Percentiles rank a stretch among this genome's conserved stretches.
Evolutionary conservation across 2,888 invertebrate genomes (phyloP).

Genomic region (Drosophila dives): DNA sequence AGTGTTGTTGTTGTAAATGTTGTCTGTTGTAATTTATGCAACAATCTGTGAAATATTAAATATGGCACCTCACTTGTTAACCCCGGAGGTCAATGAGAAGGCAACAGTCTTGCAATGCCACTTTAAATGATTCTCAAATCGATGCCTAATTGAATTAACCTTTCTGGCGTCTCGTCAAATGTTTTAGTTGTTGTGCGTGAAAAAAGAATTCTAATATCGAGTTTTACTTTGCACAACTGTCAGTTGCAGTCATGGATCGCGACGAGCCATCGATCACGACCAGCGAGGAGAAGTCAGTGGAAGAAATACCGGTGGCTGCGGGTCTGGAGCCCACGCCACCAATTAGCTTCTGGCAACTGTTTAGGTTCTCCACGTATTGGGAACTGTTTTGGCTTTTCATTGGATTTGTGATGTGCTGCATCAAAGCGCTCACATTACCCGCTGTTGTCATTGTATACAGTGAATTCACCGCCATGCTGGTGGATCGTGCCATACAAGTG

Average conservation of each 20-base stretch:
- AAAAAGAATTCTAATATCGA: conserved; percentile 39
- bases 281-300: conserved; percentile 65
- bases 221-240: conserved; percentile 19
- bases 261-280: conserved; percentile 72
- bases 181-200: conserved; percentile 22
- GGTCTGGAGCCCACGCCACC: conserved; percentile 74
- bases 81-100: conserved; percentile 68
- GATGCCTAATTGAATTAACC: conserved; percentile 77
- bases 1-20: neutral
- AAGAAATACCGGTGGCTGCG: conserved; percentile 71
- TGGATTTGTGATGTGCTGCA: conserved; percentile 87
- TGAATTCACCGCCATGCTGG: conserved; percentile 89
- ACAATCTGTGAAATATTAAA: conserved; percentile 16
- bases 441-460: conserved; percentile 90
- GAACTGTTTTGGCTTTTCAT: conserved; percentile 86
- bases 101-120: conserved; percentile 42
- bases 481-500: conserved; percentile 87
- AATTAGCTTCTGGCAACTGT: conserved; percentile 78
- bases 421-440: conserved; percentile 89
- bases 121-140: conserved; percentile 32
- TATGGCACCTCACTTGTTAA: conserved; percentile 67
- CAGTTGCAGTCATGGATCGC: conserved; percentile 69
- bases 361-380: conserved; percentile 87
- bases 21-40: conserved; percentile 10
- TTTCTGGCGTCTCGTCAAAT: conserved; percentile 45